phyloP scores from a whole-genome alignment of 1,140 invertebrate genomes.

The Neoseiulus cucumeris region DNA sequence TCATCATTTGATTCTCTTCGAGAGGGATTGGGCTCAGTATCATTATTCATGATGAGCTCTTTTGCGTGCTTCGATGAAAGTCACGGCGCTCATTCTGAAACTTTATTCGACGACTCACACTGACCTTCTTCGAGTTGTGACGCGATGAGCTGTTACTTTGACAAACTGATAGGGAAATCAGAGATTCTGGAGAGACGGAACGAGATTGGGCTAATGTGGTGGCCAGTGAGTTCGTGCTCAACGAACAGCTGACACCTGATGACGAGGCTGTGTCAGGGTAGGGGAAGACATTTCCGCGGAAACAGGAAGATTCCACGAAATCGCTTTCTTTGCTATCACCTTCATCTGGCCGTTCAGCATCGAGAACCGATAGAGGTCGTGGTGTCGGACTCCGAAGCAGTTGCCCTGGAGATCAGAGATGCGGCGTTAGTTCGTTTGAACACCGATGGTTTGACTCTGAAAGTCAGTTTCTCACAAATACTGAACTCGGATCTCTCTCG shows the following conservation, averaged over 20 bases:
- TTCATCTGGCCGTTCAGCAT: neutral
- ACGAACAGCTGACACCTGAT: conserved; percentile 7
- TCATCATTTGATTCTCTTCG: no score
- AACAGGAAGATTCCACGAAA: no score
- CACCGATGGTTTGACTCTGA: no score
- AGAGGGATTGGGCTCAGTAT: no score
- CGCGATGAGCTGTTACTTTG: neutral
- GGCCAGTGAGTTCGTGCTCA: neutral
- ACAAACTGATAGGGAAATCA: neutral
- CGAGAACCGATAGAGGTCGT: conserved; percentile 7
- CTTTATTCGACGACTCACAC: neutral
- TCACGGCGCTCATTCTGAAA: no score
- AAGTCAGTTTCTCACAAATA: no score
- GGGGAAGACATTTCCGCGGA: neutral
- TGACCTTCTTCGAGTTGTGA: conserved; percentile 6
- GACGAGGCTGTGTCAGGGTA: neutral
- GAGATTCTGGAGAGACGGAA: neutral
- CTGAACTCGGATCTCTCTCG: no score
- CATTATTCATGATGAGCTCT: no score
- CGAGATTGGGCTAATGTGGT: neutral
- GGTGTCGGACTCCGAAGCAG: conserved; percentile 10
- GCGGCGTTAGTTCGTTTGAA: no score
- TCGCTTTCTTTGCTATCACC: neutral
- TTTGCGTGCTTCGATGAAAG: no score
- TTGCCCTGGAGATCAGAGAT: neutral